Percentiles rank a stretch among this genome's conserved stretches.
Conservation (phyloP, 2,888 invertebrate genomes). For the Lycaena phlaeas region DNA sequence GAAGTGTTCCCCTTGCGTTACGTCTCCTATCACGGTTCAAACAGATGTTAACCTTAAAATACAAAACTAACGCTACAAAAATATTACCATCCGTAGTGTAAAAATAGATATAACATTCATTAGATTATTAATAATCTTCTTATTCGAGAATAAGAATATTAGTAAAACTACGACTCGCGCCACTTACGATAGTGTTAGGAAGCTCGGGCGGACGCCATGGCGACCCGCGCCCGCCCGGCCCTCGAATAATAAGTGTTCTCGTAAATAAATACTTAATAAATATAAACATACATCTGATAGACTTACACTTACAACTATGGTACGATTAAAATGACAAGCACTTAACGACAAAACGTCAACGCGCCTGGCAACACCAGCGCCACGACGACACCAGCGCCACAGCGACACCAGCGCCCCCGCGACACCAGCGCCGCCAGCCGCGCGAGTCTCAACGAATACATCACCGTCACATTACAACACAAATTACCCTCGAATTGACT, state of each 20-base stretch:
- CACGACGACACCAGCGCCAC: conserved; percentile 33
- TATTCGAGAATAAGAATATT: conserved; percentile 65
- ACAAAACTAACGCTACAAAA: conserved; percentile 44
- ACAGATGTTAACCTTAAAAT: conserved; percentile 48
- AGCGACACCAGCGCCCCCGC: too few species aligned
- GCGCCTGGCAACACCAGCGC: too few species aligned
- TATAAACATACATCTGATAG: conserved; percentile 57
- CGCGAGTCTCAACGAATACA: conserved; percentile 11
- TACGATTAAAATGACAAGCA: conserved; percentile 53
- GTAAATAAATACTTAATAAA: conserved; percentile 62
- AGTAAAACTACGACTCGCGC: conserved; percentile 54
- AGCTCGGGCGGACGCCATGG: conserved; percentile 37
- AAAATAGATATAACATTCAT: conserved; percentile 65
- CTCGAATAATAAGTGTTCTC: conserved; percentile 10
- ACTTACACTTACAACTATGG: conserved; percentile 51
- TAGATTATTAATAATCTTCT: conserved; percentile 47
- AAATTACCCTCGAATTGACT: conserved; percentile 63
- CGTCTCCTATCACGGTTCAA: conserved; percentile 33
- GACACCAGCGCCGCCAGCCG: not conserved
- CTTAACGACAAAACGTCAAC: conserved; percentile 38
- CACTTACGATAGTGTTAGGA: conserved; percentile 62
- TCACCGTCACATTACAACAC: conserved; percentile 36
- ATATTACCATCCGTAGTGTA: conserved; percentile 44
- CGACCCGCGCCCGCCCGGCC: conserved; percentile 37
- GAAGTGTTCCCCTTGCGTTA: conserved; percentile 59